These are phyloP conservation scores for Geotrupes spiniger DNA, from an alignment of 2,888 invertebrate genomes.

Conservation along the genomic window DNA sequence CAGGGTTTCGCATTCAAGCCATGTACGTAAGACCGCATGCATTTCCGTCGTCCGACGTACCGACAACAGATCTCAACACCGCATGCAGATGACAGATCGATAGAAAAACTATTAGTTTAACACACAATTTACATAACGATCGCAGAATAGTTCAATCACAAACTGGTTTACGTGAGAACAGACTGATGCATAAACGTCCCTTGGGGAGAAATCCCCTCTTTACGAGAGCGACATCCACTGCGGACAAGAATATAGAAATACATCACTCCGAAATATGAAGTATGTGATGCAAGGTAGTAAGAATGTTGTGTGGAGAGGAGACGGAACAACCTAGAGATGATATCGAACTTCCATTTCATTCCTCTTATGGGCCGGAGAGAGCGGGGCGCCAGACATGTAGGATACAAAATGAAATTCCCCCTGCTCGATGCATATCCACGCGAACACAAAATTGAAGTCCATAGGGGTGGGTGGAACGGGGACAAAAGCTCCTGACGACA, in stretches of 20 bases:
- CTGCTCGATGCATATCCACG: slow-evolving; percentile 40
- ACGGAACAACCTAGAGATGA: slow-evolving; percentile 39
- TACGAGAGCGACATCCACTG: slow-evolving; percentile 14
- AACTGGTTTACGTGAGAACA: slow-evolving; percentile 27
- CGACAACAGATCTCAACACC: slow-evolving; percentile 19
- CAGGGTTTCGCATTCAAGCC: slow-evolving; percentile 14
- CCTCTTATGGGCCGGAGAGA: slow-evolving; percentile 40
- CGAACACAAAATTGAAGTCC: slow-evolving; percentile 46
- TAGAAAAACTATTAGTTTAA: slow-evolving; percentile 26
- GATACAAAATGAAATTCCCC: slow-evolving; percentile 49
- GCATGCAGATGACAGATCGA: slow-evolving; percentile 19
- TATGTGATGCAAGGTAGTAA: slow-evolving; percentile 29
- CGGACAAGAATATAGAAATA: slow-evolving; percentile 32
- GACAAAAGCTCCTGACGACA: slow-evolving; percentile 36
- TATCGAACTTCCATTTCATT: slow-evolving; percentile 45
- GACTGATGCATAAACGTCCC: slow-evolving; percentile 28
- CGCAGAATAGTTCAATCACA: slow-evolving; percentile 17
- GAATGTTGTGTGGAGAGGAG: slow-evolving; percentile 31
- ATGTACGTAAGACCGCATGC: slow-evolving; percentile 12
- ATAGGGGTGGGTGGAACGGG: slow-evolving; percentile 35
- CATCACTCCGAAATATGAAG: slow-evolving; percentile 32
- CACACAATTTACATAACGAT: slow-evolving; percentile 22
- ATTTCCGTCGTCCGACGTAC: slow-evolving; percentile 25
- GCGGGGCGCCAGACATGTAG: slow-evolving; percentile 41
- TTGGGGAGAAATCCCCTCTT: slow-evolving; percentile 18